Conservation (phyloP, 2,888 invertebrate genomes). For the Melipona bicolor region DNA sequence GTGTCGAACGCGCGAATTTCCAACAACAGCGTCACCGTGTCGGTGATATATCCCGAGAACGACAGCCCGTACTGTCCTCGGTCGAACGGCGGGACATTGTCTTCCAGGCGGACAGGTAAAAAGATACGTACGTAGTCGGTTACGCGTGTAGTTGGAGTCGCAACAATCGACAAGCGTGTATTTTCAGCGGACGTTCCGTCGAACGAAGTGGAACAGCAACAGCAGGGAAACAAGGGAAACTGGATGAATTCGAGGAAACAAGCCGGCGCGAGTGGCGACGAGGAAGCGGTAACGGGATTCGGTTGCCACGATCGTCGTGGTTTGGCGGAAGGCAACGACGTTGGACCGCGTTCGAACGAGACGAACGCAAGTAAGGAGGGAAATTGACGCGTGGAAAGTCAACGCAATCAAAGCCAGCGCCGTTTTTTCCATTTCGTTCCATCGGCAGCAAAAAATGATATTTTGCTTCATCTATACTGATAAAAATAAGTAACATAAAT, state of each 20-base stretch:
- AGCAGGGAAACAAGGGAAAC: background rate
- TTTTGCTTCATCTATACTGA: too few species aligned
- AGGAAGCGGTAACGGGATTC: background rate
- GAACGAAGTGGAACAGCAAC: background rate
- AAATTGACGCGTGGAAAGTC: fast-evolving
- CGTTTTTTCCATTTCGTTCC: too few species aligned
- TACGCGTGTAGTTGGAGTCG: background rate
- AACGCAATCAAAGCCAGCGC: background rate
- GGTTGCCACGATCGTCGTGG: background rate
- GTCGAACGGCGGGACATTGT: background rate
- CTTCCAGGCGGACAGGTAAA: conserved; percentile 24
- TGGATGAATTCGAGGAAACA: background rate
- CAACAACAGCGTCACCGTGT: conserved; percentile 70
- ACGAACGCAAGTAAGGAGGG: conserved; percentile 5
- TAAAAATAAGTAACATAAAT: too few species aligned
- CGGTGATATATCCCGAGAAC: conserved; percentile 65
- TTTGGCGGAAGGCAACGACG: background rate
- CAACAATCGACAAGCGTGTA: background rate
- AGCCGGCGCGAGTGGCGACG: too few species aligned
- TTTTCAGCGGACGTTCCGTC: conserved; percentile 18
- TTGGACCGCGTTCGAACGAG: background rate
- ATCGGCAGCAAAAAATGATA: too few species aligned
- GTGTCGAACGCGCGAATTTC: conserved; percentile 65
- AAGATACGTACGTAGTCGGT: background rate
- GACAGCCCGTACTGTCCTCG: background rate